Percentiles rank a stretch among this genome's conserved stretches.
These are phyloP conservation scores for Listrodromus nycthemerus DNA, from an alignment of 2,888 invertebrate genomes.

Conservation along the genomic window DNA sequence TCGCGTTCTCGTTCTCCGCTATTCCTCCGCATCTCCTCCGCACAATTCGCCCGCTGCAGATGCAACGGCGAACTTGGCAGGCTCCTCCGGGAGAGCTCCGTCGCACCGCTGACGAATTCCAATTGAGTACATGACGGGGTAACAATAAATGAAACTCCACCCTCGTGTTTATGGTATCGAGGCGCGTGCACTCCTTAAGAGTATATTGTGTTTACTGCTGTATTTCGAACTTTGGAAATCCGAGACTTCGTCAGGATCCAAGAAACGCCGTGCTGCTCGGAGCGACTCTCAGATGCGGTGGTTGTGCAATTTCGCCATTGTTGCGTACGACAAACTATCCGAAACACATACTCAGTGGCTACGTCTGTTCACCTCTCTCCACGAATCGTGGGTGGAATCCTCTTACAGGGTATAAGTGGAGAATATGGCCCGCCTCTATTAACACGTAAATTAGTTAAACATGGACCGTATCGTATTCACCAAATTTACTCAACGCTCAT, in stretches of 20 bases:
- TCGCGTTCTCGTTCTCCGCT: neutral
- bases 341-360: conserved; percentile 4
- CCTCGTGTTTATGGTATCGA: conserved; percentile 42
- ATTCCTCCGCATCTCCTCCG: conserved; percentile 7
- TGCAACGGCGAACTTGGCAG: conserved; percentile 44
- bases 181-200: neutral
- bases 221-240: conserved; percentile 26
- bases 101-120: conserved; percentile 13
- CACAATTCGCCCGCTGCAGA: conserved; percentile 14
- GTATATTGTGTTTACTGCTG: conserved; percentile 3
- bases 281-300: neutral
- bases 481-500: neutral
- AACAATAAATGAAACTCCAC: conserved; percentile 32
- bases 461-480: neutral
- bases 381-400: neutral
- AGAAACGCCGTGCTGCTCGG: conserved; percentile 23
- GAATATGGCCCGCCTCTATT: neutral
- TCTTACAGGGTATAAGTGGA: neutral
- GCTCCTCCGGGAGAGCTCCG: conserved; percentile 30
- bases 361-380: neutral
- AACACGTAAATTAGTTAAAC: neutral
- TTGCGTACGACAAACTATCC: conserved; percentile 38
- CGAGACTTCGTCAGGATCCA: conserved; percentile 39
- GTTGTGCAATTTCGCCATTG: conserved; percentile 31
- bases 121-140: conserved; percentile 17